Base-by-base conservation (phyloP, 35 echinoderm and acorn worm species). In the Anneissia japonica region DNA sequence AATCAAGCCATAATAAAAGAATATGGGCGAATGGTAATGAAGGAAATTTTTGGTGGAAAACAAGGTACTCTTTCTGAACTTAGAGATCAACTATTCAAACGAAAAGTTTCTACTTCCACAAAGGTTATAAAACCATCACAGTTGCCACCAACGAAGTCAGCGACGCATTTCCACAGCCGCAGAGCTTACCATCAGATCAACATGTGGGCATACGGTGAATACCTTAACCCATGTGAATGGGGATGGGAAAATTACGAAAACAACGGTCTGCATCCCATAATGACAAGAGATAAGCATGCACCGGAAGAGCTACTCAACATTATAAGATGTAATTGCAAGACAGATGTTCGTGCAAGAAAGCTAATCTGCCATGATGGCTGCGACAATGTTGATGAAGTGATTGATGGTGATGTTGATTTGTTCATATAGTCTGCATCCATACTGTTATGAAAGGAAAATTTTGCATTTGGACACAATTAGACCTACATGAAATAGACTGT, bases 271-370 rank as follows among this genome's bases (percentile, higher is more conserved):
- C n/a, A n/a, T n/a, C 75, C 77, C 29, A 80, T 79, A 21, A 39
- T 37, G 74, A 40, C 34, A 16, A 73, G 76, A 38, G n/a, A 26
- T 34, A 39, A 38, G n/a, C 16, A 73, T 35, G 75, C 85, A 19
- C 85, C 85, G 17, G 73, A 77, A n/a, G 76, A 14, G 16, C 75
- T 79, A 37, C 35, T 87, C 11, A 77, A 74, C 5, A 78, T 87
- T 28, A 32, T 87, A 35, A 73, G 72, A 77, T 87, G 85, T 36
- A 87, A 87, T 38, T 87, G 85, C 38, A 39, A 19, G 30, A 38
- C 85, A n/a, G 85, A 40, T 87, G 85, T 34, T 79, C 30, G 29
- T 87, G 75, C 85, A 87, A 38, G 38, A 73, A 41, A 78, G 29
- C 79, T 73, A 37, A 38, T 26, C 26, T 87, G 5, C 72, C 72